Base-by-base conservation (phyloP, 2,797 vertebrate species). In the Platyrinchus mystaceus region DNA sequence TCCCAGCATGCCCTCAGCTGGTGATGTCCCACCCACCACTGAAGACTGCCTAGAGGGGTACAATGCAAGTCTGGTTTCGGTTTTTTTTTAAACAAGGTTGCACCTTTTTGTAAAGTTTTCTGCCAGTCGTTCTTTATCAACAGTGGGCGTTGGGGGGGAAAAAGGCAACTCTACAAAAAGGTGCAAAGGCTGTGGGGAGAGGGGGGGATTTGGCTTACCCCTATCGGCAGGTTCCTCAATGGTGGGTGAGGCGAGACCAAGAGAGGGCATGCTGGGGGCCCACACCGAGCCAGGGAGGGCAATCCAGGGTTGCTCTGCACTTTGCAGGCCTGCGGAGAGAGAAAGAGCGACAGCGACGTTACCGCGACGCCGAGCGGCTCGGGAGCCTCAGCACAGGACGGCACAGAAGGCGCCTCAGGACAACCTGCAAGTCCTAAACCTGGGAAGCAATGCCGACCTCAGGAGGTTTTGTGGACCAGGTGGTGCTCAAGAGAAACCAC, bases 151-250 rank as follows among this genome's bases (percentile, higher is more conserved):
- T 18, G 50, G 18, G 44, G 23, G 27, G 66, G 75, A 77, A 52
- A 88, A 86, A 90, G 93, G 89, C 87, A 74, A 95, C 92, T 95
- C 95, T 88, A 90, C 94, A 96, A 90, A 96, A 94, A 96, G 94
- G 95, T 91, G 95, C 91, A 96, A 95, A 88, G 88, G 26, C 14
- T 37, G 74, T 46, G 87, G 79, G 32, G 21, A 66, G 7, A 73
- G 60, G 78, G 89, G 87, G 93, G 76, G 86, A 97, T 94, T 86
- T 58, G 93, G 97, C 93, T 93, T 97, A 98, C 97, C 97, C 98
- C 97, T 91, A 97, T 84, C 52, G 97, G 96, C 96, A 98, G 97
- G 97, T 97, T 97, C 97, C 97, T 98, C 97, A 97, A 77, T 87
- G 97, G 97, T 84, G 97, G 97, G 94, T 97, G 96, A 92, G 87